These are phyloP conservation scores for Hedya salicella DNA, from an alignment of 2,888 invertebrate species.

Conservation along the genomic window DNA sequence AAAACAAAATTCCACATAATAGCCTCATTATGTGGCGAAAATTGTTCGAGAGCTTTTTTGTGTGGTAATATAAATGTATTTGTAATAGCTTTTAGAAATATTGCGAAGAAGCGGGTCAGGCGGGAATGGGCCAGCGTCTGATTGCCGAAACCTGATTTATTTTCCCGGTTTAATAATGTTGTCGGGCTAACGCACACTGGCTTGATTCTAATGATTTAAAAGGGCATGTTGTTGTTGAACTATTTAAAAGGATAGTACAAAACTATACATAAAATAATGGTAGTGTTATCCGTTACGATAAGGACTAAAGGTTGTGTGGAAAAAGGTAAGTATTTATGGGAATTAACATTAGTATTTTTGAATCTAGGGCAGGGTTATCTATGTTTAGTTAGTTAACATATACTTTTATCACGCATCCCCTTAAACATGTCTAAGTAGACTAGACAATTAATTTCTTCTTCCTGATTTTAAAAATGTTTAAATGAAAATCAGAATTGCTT, in stretches of 20 bases:
- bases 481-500: constrained; percentile 18
- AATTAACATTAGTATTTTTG: no score
- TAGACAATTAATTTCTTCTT: background rate
- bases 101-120: constrained; percentile 80
- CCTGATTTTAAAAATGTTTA: background rate
- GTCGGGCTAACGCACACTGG: constrained; percentile 30
- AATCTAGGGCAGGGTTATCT: no score
- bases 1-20: constrained; percentile 85
- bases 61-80: constrained; percentile 84
- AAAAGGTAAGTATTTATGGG: no score
- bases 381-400: no score
- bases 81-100: constrained; percentile 85
- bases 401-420: no score
- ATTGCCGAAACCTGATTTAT: constrained; percentile 84
- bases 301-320: no score
- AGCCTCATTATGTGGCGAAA: constrained; percentile 85
- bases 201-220: constrained; percentile 1
- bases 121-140: constrained; percentile 74
- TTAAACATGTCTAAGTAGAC: background rate
- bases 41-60: constrained; percentile 84
- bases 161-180: constrained; percentile 56
- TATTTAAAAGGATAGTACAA: no score
- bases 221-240: background rate
- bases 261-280: no score
- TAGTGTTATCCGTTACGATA: no score